Percentiles rank a stretch among this genome's conserved stretches.
Conservation (phyloP, 2,113 vertebrate species). For the Phalacrocorax aristotelis region DNA sequence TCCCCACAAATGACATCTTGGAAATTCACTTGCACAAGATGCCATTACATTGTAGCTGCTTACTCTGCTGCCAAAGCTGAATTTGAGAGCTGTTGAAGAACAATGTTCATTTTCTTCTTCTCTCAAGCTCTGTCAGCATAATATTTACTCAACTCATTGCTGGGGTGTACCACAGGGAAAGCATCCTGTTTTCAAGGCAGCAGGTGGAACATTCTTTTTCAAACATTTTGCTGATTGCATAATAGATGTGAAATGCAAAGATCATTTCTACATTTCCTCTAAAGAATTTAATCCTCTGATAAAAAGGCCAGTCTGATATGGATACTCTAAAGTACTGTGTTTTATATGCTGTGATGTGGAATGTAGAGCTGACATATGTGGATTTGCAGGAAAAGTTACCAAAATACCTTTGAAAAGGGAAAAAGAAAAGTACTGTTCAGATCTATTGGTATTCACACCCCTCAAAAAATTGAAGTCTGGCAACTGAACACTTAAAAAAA, state of each 20-base stretch:
- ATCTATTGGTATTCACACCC: not conserved
- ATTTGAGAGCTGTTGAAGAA: not conserved
- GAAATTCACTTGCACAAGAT: not conserved
- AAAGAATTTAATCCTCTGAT: not conserved
- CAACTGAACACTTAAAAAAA: not conserved
- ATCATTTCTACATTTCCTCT: not conserved
- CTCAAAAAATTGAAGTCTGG: not conserved
- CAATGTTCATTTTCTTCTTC: conserved; percentile 5
- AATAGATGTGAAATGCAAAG: not conserved
- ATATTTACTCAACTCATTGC: not conserved
- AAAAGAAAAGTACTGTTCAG: not conserved
- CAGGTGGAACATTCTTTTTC: not conserved
- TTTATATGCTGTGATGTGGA: not conserved
- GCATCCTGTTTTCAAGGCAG: not conserved
- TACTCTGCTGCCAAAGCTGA: not conserved
- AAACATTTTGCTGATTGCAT: not conserved
- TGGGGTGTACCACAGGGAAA: not conserved
- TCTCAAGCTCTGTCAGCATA: not conserved
- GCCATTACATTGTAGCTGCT: not conserved
- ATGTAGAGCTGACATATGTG: not conserved
- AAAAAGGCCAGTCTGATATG: not conserved
- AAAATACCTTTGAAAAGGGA: not conserved
- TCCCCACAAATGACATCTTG: not conserved
- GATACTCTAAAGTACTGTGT: not conserved
- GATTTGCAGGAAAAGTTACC: not conserved